phyloP scores from a whole-genome alignment of 2,797 vertebrate species.

The Darevskia nairensis region DNA sequence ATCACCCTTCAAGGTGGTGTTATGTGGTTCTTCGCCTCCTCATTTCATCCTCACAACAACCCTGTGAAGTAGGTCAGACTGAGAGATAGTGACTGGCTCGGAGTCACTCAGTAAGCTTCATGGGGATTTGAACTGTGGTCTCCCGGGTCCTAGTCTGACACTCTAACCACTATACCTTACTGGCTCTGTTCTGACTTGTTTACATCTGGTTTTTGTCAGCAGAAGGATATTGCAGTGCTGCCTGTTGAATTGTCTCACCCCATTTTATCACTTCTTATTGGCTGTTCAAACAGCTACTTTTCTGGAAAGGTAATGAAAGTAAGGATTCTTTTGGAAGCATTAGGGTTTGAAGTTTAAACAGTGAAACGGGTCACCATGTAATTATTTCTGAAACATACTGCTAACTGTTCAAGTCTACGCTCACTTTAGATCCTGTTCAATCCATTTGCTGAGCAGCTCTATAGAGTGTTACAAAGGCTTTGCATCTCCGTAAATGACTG shows the following conservation, averaged over 20 bases:
- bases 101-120: too few relatives aligned
- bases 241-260: neutral
- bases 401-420: neutral
- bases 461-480: neutral
- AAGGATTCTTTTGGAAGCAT: neutral
- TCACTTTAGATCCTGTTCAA: neutral
- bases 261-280: neutral
- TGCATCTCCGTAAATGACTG: neutral
- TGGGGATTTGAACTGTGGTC: too few relatives aligned
- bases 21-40: too few relatives aligned
- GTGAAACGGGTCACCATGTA: neutral
- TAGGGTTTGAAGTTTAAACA: neutral
- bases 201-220: neutral
- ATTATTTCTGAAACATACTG: neutral
- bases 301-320: conserved; percentile 1
- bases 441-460: conserved; percentile 13
- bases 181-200: neutral
- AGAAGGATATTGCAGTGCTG: neutral
- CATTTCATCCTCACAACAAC: too few relatives aligned
- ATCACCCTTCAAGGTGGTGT: too few relatives aligned
- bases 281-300: neutral
- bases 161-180: too few relatives aligned
- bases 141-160: too few relatives aligned
- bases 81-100: too few relatives aligned
- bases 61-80: too few relatives aligned